Evolutionary conservation across 2,797 vertebrate genomes (phyloP).

Genomic region (Gouania willdenowi): DNA sequence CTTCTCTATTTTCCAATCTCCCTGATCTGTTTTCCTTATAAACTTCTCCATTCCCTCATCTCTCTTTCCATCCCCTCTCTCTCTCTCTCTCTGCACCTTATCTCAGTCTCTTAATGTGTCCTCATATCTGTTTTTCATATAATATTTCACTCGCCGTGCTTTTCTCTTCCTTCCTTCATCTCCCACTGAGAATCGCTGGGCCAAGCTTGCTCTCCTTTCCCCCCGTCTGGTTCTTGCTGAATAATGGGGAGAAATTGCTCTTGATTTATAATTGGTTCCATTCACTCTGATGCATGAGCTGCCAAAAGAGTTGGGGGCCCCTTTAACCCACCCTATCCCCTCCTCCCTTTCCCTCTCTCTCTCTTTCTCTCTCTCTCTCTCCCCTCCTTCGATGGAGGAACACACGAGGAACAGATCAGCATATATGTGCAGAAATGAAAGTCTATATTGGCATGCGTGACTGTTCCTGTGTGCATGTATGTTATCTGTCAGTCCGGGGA

Average conservation of each 20-base stretch:
- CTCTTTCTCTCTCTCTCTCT: constrained; percentile 13
- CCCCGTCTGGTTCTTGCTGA: constrained; percentile 61
- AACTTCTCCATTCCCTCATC: constrained; percentile 35
- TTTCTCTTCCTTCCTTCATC: constrained; percentile 38
- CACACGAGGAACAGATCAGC: constrained; percentile 55
- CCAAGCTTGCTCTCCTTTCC: constrained; percentile 30
- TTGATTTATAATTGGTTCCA: constrained; percentile 85
- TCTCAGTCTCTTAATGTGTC: constrained; percentile 44
- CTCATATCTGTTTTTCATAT: constrained; percentile 67
- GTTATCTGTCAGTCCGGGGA: constrained; percentile 39
- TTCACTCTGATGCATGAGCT: constrained; percentile 78
- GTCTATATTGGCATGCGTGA: constrained; percentile 29
- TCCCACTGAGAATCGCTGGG: constrained; percentile 59
- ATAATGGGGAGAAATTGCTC: constrained; percentile 81
- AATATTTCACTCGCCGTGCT: constrained; percentile 53
- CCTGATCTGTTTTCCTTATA: constrained; percentile 47
- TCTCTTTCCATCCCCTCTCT: neutral
- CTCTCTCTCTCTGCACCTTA: constrained; percentile 41
- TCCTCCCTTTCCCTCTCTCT: constrained; percentile 1
- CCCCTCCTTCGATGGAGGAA: constrained; percentile 40
- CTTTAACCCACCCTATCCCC: constrained; percentile 28
- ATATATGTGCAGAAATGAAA: constrained; percentile 47
- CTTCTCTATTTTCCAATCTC: constrained; percentile 24
- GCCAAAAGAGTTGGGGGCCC: constrained; percentile 68
- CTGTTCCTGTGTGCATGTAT: constrained; percentile 17